phyloP scores from a whole-genome alignment of 2,113 vertebrate species.

The Centropus unirufus region DNA sequence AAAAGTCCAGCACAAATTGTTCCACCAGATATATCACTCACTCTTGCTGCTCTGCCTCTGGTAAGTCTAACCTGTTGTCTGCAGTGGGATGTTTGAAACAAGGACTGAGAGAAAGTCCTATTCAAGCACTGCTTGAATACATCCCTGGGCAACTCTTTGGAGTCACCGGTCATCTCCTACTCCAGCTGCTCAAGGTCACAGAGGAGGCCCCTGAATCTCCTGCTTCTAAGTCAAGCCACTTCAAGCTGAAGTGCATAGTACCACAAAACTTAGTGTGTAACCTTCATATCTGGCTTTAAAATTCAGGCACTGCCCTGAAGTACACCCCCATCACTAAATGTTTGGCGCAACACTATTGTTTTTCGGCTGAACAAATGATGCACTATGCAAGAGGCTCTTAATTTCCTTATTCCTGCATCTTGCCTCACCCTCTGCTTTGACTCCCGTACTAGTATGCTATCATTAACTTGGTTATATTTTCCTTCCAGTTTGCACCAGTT shows the following conservation, averaged over 20 bases:
- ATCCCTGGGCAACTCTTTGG: neutral
- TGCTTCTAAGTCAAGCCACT: neutral
- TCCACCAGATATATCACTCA: neutral
- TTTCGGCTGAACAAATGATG: neutral
- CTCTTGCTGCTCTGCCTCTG: neutral
- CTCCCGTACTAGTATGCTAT: neutral
- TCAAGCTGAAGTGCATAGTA: neutral
- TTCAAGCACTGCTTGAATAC: neutral
- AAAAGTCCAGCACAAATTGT: neutral
- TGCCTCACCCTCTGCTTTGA: neutral
- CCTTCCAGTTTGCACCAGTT: neutral
- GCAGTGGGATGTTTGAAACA: neutral
- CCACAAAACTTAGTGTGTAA: neutral
- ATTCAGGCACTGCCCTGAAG: neutral
- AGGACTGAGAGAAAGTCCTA: neutral
- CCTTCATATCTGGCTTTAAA: neutral
- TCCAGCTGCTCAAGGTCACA: neutral
- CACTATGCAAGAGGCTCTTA: neutral
- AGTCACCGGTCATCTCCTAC: neutral
- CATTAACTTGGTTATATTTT: rapidly evolving
- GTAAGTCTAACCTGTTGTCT: neutral
- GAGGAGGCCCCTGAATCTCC: neutral
- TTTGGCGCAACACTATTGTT: neutral
- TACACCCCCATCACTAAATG: neutral
- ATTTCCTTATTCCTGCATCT: neutral